phyloP scores from a whole-genome alignment of 2,797 vertebrate genomes.

The Ceryle rudis region DNA sequence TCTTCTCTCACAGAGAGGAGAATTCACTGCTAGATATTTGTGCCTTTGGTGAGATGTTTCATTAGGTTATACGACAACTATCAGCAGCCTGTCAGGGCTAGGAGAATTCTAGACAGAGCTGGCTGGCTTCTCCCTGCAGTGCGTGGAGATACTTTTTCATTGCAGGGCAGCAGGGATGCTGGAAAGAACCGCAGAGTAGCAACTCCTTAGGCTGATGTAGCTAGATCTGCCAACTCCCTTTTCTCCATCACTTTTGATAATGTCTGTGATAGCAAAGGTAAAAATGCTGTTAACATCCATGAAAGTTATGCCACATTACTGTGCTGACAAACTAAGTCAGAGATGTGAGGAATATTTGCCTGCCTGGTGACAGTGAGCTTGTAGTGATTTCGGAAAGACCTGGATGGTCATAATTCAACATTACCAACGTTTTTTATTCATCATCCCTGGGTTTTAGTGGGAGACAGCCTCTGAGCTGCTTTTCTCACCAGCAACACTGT shows the following conservation, averaged over 20 bases:
- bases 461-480: neutral
- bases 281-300: neutral
- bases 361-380: neutral
- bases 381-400: neutral
- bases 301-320: rapidly evolving
- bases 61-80: neutral
- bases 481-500: neutral
- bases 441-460: neutral
- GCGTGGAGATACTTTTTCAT: neutral
- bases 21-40: neutral
- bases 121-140: neutral
- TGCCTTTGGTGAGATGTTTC: neutral
- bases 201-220: neutral
- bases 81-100: neutral
- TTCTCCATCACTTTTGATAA: neutral
- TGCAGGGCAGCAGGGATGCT: neutral
- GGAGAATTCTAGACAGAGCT: neutral
- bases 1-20: neutral
- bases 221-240: neutral
- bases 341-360: neutral
- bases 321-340: neutral
- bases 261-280: neutral
- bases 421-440: neutral
- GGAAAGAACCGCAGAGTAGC: neutral
- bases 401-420: neutral